Evolutionary conservation across 2,113 vertebrate genomes (phyloP), one percentile per base, ranked within the genome.

Genomic region (Apodemus sylvaticus): DNA sequence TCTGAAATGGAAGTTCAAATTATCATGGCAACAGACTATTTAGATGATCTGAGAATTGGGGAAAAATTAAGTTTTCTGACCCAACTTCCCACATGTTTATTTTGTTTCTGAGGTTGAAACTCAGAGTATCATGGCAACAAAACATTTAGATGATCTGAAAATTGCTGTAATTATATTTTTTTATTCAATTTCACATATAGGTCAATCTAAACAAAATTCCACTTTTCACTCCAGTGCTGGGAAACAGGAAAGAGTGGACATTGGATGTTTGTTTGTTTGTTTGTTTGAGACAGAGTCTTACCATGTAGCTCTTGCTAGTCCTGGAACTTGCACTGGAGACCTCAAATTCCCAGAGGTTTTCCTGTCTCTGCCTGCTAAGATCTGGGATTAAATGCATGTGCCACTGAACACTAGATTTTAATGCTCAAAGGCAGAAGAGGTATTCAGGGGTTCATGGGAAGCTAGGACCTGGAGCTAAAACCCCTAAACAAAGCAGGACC

Each of bases 101-200:
- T 95, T 97, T 86, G 77, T 73, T 95, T 95, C 86, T 31, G 4
- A 86, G 74, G 62, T 45, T 82, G 45, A 89, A 91, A 51, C 31
- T 81, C 78, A 11, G 53, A 48, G 66, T 76, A 36, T 76, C 89
- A 70, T 58, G 60, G 77, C 76, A 93, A 91, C 66, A 89, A 64
- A 94, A 86, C 19, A 77, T 86, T 85, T 68, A 13, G 51, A 86
- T 71, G 58, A 60, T 45, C 64, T 93, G 66, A 39, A 95, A 86
- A 90, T 36, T 66, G 11, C 82, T 45, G 42, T 66, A 53, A 34
- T 53, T 60, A 62, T 26, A 29, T 60, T 86, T 93, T 91, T 96
- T 48, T 48, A 89, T 58, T 73, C 60, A 78, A 3, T 17, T 79
- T 90, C 58, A 51, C 66, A 82, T 68, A 24, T 68, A 14, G 48